Evolutionary conservation across 2,888 invertebrate genomes (phyloP).

Genomic region (Idaea dimidiata): DNA sequence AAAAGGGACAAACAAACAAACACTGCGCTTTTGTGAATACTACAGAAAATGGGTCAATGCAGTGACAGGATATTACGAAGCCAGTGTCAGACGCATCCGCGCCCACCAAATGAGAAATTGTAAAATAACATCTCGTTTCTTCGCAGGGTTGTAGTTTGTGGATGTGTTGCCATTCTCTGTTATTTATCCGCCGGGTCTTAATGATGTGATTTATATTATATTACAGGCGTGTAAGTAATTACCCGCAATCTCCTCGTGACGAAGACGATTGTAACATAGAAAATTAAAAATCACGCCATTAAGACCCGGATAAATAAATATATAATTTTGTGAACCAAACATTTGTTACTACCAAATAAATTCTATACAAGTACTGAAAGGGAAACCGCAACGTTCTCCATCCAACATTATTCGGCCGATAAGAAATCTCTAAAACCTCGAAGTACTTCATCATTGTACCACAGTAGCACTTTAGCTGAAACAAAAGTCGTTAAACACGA

Average conservation of each 20-base stretch:
- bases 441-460: slow-evolving; percentile 6
- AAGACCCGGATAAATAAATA: too few relatives aligned
- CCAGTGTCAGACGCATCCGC: slow-evolving; percentile 67
- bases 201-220: too few relatives aligned
- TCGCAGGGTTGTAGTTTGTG: background rate
- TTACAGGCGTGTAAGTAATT: too few relatives aligned
- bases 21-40: slow-evolving; percentile 39
- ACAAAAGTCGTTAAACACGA: slow-evolving; percentile 63
- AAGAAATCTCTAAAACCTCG: slow-evolving; percentile 2
- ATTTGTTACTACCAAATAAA: background rate
- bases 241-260: too few relatives aligned
- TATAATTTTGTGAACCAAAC: background rate
- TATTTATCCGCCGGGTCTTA: too few relatives aligned
- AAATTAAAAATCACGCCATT: too few relatives aligned
- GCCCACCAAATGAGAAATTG: slow-evolving; percentile 72
- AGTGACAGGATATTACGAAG: slow-evolving; percentile 75
- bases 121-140: slow-evolving; percentile 40
- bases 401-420: slow-evolving; percentile 1
- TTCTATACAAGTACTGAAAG: background rate
- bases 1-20: slow-evolving; percentile 29
- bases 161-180: background rate
- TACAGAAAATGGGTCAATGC: slow-evolving; percentile 57
- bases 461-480: slow-evolving; percentile 36
- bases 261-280: too few relatives aligned
- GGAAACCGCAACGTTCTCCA: slow-evolving; percentile 4